phyloP scores from a whole-genome alignment of 1,140 invertebrate species.

The Drosophila pseudoananassae region DNA sequence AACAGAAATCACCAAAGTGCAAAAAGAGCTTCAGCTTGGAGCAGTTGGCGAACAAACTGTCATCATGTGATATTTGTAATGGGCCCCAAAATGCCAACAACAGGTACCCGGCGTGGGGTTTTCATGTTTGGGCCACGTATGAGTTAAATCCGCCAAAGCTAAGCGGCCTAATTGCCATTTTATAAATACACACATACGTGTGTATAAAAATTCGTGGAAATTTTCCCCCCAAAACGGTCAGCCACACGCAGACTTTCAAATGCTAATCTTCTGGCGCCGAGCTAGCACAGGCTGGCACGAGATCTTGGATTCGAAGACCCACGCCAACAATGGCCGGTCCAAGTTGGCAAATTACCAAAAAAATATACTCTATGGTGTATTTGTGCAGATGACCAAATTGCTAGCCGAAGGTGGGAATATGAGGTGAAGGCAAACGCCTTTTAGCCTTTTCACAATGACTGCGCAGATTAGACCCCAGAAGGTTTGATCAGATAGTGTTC shows the following conservation, averaged over 20 bases:
- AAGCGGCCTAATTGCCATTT: slow-evolving; percentile 24
- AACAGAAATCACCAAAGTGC: slow-evolving; percentile 50
- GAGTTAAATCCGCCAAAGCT: slow-evolving; percentile 17
- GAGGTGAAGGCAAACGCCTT: slow-evolving; percentile 2
- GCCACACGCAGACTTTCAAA: slow-evolving; percentile 21
- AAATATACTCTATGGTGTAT: slow-evolving; percentile 4
- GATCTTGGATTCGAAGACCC: slow-evolving; percentile 44
- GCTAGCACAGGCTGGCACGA: slow-evolving; percentile 62
- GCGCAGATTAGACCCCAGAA: slow-evolving; percentile 29
- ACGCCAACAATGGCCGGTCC: slow-evolving; percentile 6
- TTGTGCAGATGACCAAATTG: neutral
- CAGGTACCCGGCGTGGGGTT: slow-evolving; percentile 9
- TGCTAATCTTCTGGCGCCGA: slow-evolving; percentile 51
- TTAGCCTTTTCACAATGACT: slow-evolving; percentile 40
- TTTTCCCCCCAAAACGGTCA: slow-evolving; percentile 40
- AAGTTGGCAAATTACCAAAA: slow-evolving; percentile 23
- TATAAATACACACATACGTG: slow-evolving; percentile 5
- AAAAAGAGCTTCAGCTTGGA: slow-evolving; percentile 27
- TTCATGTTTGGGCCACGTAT: slow-evolving; percentile 30
- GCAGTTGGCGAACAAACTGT: slow-evolving; percentile 31
- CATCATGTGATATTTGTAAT: slow-evolving; percentile 71
- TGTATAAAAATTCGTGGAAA: slow-evolving; percentile 62
- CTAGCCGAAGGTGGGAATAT: neutral
- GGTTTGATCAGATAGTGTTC: neutral
- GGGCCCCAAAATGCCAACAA: slow-evolving; percentile 10